A percentile compares a stretch with the other conserved stretches of the same genome.
These are phyloP conservation scores for Erpetoichthys calabaricus DNA, from an alignment of 2,797 vertebrate species.

Conservation along the genomic window DNA sequence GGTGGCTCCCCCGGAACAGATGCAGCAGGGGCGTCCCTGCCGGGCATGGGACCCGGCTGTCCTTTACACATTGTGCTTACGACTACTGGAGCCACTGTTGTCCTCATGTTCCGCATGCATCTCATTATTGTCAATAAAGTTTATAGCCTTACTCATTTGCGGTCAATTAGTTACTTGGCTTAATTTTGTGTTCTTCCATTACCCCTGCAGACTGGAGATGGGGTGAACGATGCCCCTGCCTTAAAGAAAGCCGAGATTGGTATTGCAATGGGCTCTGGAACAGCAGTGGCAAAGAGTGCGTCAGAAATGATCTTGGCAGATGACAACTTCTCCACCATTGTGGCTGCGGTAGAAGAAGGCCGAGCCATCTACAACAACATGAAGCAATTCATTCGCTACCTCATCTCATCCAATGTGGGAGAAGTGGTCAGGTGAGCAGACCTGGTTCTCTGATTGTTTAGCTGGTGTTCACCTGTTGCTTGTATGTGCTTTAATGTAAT, in stretches of 20 bases:
- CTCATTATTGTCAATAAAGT: no score
- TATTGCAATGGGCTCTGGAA: constrained; percentile 62
- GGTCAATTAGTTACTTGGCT: no score
- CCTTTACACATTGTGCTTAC: no score
- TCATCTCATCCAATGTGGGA: constrained; percentile 62
- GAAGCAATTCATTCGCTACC: constrained; percentile 64
- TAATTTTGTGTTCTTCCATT: no score
- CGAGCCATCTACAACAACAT: constrained; percentile 67
- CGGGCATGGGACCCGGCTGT: no score
- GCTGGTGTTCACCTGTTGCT: neutral
- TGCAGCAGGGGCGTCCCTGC: no score
- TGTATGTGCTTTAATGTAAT: no score
- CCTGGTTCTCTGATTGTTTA: neutral
- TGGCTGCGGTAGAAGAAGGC: constrained; percentile 58
- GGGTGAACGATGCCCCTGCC: constrained; percentile 56
- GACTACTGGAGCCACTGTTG: no score
- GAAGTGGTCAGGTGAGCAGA: constrained; percentile 57
- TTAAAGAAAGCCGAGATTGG: constrained; percentile 61
- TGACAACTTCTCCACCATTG: constrained; percentile 62
- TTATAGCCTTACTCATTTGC: no score
- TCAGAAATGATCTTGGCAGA: constrained; percentile 65
- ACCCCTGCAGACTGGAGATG: constrained; percentile 49
- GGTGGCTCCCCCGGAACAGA: no score
- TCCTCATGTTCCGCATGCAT: no score
- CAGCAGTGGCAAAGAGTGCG: constrained; percentile 56